Conservation (phyloP, 2,888 invertebrate species). For the Brassicogethes aeneus region DNA sequence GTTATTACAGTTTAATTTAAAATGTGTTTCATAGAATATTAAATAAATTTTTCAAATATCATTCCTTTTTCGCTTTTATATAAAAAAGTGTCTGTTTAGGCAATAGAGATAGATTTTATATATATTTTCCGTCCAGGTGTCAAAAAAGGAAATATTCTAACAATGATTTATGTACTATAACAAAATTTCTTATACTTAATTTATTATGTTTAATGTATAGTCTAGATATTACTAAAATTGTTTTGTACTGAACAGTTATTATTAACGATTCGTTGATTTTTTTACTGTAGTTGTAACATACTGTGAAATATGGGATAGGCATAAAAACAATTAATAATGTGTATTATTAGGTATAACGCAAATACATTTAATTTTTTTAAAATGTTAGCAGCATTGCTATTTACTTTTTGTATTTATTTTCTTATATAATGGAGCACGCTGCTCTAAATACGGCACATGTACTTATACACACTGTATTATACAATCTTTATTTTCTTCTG, state of each 20-base stretch:
- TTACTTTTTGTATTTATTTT: constrained; percentile 14
- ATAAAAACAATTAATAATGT: constrained; percentile 12
- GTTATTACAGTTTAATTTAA: too few species aligned
- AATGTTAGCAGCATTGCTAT: constrained; percentile 24
- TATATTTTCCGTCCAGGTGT: neutral
- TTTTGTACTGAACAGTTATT: neutral
- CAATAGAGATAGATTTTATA: neutral
- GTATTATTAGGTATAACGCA: constrained; percentile 14
- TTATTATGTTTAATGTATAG: neutral
- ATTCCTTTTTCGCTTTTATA: too few species aligned
- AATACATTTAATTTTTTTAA: constrained; percentile 20
- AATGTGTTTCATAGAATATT: too few species aligned
- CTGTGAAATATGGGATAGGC: constrained; percentile 13
- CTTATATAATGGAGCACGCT: constrained; percentile 27
- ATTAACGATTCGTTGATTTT: neutral
- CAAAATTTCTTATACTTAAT: constrained; percentile 9
- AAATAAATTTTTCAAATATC: too few species aligned
- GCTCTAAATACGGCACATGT: constrained; percentile 32
- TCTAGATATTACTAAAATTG: neutral
- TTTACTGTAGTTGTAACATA: constrained; percentile 1
- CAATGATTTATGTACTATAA: constrained; percentile 14
- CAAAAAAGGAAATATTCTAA: constrained; percentile 1
- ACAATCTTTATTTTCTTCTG: constrained; percentile 30
- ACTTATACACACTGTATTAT: constrained; percentile 35
- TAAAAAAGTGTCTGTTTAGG: neutral